Evolutionary conservation across 2,888 invertebrate genomes (phyloP), one percentile per base, ranked within the genome.

Genomic region (Trachelus stipa): DNA sequence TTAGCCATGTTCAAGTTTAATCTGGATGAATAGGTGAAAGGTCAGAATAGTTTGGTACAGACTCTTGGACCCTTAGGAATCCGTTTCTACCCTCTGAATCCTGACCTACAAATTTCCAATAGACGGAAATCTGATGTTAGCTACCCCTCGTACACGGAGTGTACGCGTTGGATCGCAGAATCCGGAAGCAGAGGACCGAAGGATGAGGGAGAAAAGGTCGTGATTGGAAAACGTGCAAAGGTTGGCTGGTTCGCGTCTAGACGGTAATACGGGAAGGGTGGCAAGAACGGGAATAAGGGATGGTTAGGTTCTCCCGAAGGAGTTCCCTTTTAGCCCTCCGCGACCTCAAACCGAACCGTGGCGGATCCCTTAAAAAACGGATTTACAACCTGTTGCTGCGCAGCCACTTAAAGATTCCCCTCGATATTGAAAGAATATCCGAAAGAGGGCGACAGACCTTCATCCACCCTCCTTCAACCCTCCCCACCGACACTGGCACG

Each of bases 401-500:
- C 81, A 88, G 87, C 90, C 91, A 91, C 91, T 91, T 91, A 91
- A 91, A 91, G 91, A 91, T 91, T 90, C 91, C 91, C 91, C 91
- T 91, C 91, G 90, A 91, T 91, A 91, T 91, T 90, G 91, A 90
- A 91, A 91, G 91, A 91, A 91, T 91, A 91, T 91, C 90, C 89
- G 88, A 88, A 86, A 82, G 83, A 87, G 86, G 88, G 85, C 82
- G 84, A 84, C 82, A 79, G 71, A 71, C 77, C 78, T 79, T 77
- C 80, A 76, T 78, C 73, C 78, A 79, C 82, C 84, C 56, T 56
- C 82, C 79, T 15, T 15, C 34, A 2, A 23, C n/a, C 34, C 75
- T 80, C 74, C 74, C 74, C 74, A 75, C 75, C 83, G 82, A 83
- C 56, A 56, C 56, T 2, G 23, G 56, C 56, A 56, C 56, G 56